Evolutionary conservation across 2,888 invertebrate species (phyloP).

Genomic region (Nemotelus nigrinus): DNA sequence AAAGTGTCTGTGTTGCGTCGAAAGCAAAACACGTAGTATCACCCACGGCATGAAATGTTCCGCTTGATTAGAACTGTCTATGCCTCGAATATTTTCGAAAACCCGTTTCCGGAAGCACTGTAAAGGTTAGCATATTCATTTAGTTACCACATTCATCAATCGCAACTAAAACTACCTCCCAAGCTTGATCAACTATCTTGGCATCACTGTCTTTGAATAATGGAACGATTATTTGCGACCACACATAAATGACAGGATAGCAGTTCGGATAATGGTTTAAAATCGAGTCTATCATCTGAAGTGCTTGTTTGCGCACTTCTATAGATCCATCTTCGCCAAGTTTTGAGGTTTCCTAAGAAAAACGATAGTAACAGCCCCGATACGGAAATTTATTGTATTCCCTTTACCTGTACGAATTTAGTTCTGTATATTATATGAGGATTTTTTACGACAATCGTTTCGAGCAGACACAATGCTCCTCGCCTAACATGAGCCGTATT

Average conservation of each 20-base stretch:
- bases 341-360: slow-evolving; percentile 55
- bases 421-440: slow-evolving; percentile 61
- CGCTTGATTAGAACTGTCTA: slow-evolving; percentile 61
- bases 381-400: background rate
- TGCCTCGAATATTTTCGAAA: slow-evolving; percentile 58
- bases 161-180: slow-evolving; percentile 39
- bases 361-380: background rate
- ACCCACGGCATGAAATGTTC: slow-evolving; percentile 63
- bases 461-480: slow-evolving; percentile 59
- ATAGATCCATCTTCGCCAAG: slow-evolving; percentile 57
- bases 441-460: slow-evolving; percentile 59
- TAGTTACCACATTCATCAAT: background rate
- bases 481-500: slow-evolving; percentile 58
- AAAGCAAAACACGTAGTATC: slow-evolving; percentile 59
- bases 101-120: slow-evolving; percentile 61
- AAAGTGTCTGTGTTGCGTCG: slow-evolving; percentile 59
- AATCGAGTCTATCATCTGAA: slow-evolving; percentile 58
- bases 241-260: slow-evolving; percentile 61
- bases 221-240: slow-evolving; percentile 61
- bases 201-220: slow-evolving; percentile 60
- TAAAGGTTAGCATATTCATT: slow-evolving; percentile 16
- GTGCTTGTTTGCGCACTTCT: slow-evolving; percentile 59
- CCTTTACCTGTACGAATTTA: slow-evolving; percentile 57
- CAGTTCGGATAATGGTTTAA: slow-evolving; percentile 60
- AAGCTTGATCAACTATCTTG: slow-evolving; percentile 58